These are phyloP conservation scores for Epinephelus cyanopodus DNA, from an alignment of 2,113 vertebrate species.

Conservation along the genomic window DNA sequence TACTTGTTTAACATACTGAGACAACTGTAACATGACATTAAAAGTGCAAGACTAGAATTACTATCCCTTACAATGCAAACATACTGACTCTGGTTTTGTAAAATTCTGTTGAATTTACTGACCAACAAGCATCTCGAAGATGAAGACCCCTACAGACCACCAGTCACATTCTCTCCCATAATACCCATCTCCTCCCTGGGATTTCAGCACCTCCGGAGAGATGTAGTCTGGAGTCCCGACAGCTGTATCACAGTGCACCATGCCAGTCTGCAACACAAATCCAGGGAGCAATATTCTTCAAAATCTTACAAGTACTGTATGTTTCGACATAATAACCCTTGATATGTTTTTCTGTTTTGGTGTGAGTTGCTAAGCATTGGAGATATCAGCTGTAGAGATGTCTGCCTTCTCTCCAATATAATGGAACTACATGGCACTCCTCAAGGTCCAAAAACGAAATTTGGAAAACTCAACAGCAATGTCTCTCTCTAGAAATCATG, in stretches of 20 bases:
- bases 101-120: conserved; percentile 75
- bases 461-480: no score
- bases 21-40: neutral
- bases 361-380: no score
- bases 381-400: no score
- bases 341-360: neutral
- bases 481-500: no score
- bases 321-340: neutral
- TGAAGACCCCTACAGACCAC: conserved; percentile 99
- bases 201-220: conserved; percentile 96
- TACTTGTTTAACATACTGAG: accelerated
- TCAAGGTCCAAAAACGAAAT: no score
- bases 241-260: conserved; percentile 97
- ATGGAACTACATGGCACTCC: no score
- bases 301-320: neutral
- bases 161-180: conserved; percentile 98
- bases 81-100: neutral
- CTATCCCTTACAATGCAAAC: neutral
- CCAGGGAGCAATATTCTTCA: conserved; percentile 6
- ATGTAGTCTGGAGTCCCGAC: conserved; percentile 98
- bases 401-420: no score
- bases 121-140: conserved; percentile 99
- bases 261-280: conserved; percentile 89
- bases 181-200: conserved; percentile 96
- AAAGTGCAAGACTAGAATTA: neutral